Conservation (phyloP, 1,140 invertebrate genomes). For the Aplysia californica region DNA sequence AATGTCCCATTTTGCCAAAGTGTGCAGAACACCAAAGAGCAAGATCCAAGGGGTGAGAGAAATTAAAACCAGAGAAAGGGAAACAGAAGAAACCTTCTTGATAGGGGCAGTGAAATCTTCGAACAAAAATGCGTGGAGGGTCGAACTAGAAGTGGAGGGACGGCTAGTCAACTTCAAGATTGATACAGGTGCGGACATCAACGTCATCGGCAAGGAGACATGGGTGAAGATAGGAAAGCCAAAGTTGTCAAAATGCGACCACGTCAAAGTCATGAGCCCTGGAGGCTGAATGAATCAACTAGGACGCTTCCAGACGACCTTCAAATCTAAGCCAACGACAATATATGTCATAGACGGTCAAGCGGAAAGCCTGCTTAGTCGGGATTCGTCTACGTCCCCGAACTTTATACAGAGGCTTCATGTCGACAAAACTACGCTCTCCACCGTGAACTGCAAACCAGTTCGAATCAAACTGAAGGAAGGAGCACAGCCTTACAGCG, state of each 20-base stretch:
- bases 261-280: background rate
- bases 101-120: background rate
- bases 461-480: constrained; percentile 7
- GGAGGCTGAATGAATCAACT: too few relatives aligned
- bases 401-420: background rate
- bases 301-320: too few relatives aligned
- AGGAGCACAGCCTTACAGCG: constrained; percentile 11
- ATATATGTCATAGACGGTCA: background rate
- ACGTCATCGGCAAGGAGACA: background rate
- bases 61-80: background rate
- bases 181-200: constrained; percentile 28
- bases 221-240: background rate
- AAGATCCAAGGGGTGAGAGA: background rate
- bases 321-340: too few relatives aligned
- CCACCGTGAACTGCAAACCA: background rate
- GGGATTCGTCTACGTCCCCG: background rate
- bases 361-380: background rate
- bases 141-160: background rate
- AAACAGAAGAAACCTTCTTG: background rate
- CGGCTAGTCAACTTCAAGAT: constrained; percentile 16
- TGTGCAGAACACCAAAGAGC: too few relatives aligned
- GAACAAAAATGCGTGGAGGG: background rate
- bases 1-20: constrained; percentile 10
- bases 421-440: background rate
- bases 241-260: background rate